Percentiles rank a stretch among this genome's conserved stretches.
phyloP scores from a whole-genome alignment of 2,797 vertebrate genomes.

The Neomorphus geoffroyi region DNA sequence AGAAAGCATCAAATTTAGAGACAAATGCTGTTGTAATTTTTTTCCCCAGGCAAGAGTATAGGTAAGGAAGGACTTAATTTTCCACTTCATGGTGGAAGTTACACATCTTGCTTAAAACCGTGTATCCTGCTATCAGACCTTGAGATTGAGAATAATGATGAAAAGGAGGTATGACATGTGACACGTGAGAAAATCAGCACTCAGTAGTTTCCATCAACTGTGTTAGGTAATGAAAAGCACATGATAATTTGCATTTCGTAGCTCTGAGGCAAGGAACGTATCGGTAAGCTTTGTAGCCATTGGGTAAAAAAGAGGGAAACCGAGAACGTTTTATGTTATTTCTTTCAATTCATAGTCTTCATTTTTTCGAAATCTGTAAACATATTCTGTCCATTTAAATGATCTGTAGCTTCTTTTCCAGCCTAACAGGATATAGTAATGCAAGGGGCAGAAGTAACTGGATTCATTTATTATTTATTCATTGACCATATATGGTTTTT shows the following conservation, averaged over 20 bases:
- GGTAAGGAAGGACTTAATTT: slow-evolving; percentile 6
- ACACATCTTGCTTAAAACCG: not conserved
- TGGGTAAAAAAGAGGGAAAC: not conserved
- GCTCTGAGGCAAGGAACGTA: not conserved
- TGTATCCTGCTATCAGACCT: not conserved
- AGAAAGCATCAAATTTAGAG: not conserved
- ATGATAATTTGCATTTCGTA: not conserved
- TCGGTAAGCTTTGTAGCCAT: not conserved
- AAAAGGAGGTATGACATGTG: not conserved
- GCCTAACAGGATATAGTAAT: not conserved
- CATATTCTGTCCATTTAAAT: not conserved
- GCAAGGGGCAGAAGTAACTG: not conserved
- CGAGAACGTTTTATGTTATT: not conserved
- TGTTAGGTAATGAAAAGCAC: not conserved
- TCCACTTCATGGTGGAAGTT: slow-evolving; percentile 6
- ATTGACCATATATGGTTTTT: not conserved
- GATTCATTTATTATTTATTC: not conserved
- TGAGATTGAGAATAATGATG: not conserved
- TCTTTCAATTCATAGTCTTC: not conserved
- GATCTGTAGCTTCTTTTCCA: not conserved
- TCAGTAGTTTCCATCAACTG: not conserved
- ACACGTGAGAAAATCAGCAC: not conserved
- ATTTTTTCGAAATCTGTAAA: not conserved
- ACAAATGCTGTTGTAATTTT: not conserved
- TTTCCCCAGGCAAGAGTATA: not conserved